Conservation (phyloP, 2,113 vertebrate species). For the Psittacula cyanocephala region DNA sequence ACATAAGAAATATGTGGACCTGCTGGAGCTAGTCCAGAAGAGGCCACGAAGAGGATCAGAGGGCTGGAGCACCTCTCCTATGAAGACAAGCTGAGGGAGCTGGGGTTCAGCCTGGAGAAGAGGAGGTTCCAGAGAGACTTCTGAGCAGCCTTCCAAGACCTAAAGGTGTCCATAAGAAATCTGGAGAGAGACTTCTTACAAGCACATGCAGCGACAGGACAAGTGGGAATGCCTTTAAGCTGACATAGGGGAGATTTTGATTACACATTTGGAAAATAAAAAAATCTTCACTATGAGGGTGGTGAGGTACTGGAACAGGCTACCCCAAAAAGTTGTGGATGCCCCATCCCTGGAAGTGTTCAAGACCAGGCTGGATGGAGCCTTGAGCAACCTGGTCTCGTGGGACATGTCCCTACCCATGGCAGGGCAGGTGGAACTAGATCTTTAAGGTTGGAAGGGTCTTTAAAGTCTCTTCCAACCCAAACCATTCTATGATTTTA, state of each 20-base stretch:
- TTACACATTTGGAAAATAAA: not conserved
- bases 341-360: not conserved
- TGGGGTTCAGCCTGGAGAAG: not conserved
- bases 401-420: not conserved
- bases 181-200: not conserved
- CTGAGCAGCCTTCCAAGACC: not conserved
- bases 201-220: not conserved
- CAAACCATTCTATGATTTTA: not conserved
- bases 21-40: not conserved
- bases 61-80: not conserved
- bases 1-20: not conserved
- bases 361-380: not conserved
- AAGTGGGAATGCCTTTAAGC: not conserved
- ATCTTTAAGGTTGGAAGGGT: not conserved
- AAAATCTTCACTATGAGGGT: not conserved
- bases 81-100: not conserved
- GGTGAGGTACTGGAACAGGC: not conserved
- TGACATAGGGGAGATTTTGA: not conserved
- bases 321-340: not conserved
- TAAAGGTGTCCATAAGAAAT: not conserved
- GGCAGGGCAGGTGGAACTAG: not conserved
- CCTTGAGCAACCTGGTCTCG: not conserved
- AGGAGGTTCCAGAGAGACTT: not conserved
- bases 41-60: not conserved
- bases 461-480: not conserved